phyloP scores from a whole-genome alignment of 1,140 invertebrate genomes.

The Lasaia peninsularis region DNA sequence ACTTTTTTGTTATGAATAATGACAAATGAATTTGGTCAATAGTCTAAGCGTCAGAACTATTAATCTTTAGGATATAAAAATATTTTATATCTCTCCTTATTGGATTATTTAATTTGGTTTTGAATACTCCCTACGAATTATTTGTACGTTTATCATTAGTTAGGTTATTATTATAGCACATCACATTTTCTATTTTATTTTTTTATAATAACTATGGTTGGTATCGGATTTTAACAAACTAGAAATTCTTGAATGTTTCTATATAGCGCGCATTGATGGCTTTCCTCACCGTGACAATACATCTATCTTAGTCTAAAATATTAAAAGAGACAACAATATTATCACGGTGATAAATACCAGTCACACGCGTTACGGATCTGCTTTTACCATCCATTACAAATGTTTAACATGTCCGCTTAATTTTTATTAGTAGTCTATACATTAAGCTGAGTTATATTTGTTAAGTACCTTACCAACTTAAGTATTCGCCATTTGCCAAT shows the following conservation, averaged over 20 bases:
- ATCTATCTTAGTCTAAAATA: no score
- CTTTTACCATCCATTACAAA: neutral
- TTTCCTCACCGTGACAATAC: no score
- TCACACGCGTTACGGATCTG: neutral
- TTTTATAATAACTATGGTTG: conserved; percentile 53
- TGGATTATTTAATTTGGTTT: conserved; percentile 51
- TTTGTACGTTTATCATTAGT: conserved; percentile 70
- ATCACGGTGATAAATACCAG: no score
- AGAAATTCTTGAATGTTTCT: neutral
- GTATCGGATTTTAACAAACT: conserved; percentile 27
- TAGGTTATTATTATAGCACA: conserved; percentile 58
- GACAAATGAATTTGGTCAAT: conserved; percentile 51
- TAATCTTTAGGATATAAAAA: conserved; percentile 66
- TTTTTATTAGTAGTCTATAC: neutral
- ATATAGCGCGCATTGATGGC: no score
- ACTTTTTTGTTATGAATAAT: conserved; percentile 30
- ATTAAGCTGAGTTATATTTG: conserved; percentile 17
- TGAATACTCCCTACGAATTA: conserved; percentile 58
- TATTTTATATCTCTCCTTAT: conserved; percentile 57
- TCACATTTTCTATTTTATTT: conserved; percentile 50
- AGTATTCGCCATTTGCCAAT: conserved; percentile 36
- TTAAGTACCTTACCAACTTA: conserved; percentile 54
- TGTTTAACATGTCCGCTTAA: neutral
- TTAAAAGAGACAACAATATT: no score
- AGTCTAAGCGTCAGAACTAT: conserved; percentile 52